phyloP scores from a whole-genome alignment of 1,140 invertebrate species.

The Pararge aegeria region DNA sequence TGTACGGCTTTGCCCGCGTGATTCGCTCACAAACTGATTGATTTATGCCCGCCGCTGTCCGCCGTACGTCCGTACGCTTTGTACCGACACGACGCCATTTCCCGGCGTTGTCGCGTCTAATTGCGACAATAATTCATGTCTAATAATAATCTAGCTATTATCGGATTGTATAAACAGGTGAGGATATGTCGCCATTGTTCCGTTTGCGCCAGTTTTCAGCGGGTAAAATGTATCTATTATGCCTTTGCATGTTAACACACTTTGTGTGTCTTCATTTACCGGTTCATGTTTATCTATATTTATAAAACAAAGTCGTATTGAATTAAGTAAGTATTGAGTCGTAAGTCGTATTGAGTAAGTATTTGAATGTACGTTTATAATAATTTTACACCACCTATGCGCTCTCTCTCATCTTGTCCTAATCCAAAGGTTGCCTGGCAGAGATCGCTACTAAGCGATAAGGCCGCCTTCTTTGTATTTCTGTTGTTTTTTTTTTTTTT shows the following conservation, averaged over 20 bases:
- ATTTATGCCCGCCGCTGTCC: constrained; percentile 47
- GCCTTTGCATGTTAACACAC: not conserved
- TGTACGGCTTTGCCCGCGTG: not conserved
- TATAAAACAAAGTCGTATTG: no score
- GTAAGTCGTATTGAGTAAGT: no score
- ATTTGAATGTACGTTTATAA: no score
- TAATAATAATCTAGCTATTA: constrained; percentile 72
- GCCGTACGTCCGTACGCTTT: constrained; percentile 37
- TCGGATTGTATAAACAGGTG: constrained; percentile 44
- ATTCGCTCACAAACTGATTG: constrained; percentile 42
- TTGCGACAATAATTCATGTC: constrained; percentile 69
- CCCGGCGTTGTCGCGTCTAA: constrained; percentile 57
- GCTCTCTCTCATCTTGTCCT: no score
- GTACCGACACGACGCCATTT: constrained; percentile 44
- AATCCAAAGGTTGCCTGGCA: no score
- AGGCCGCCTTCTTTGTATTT: no score
- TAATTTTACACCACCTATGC: no score
- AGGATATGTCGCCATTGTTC: constrained; percentile 38
- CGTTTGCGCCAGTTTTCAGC: constrained; percentile 20
- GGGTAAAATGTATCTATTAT: constrained; percentile 1
- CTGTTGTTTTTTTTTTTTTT: no score
- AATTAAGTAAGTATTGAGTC: no score
- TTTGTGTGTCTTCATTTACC: not conserved
- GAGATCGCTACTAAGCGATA: no score
- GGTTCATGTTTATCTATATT: no score